Evolutionary conservation across 2,888 invertebrate genomes (phyloP).

Genomic region (Drosophila merina): DNA sequence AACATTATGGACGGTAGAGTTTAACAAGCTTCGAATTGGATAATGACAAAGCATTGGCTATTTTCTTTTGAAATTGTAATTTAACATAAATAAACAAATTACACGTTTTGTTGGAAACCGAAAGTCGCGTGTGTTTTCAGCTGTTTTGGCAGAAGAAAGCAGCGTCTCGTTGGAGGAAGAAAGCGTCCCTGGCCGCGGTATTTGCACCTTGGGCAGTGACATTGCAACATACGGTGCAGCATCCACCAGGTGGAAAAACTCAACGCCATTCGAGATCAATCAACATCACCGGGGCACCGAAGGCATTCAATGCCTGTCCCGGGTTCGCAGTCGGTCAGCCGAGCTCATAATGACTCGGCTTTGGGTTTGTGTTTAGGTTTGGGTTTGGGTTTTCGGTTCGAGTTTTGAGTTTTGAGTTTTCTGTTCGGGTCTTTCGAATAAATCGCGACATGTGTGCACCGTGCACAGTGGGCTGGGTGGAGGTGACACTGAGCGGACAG

Average conservation of each 20-base stretch:
- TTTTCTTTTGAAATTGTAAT: not conserved
- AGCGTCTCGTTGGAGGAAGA: constrained; percentile 3
- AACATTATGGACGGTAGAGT: no score
- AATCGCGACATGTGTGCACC: constrained; percentile 62
- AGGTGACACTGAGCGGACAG: constrained; percentile 31
- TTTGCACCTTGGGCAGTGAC: constrained; percentile 6
- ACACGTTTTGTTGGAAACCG: not conserved
- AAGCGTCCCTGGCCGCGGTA: not conserved
- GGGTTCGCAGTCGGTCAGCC: constrained; percentile 59
- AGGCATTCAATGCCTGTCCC: constrained; percentile 23
- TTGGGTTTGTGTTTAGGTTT: not conserved
- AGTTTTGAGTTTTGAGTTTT: constrained; percentile 25
- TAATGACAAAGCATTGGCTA: not conserved
- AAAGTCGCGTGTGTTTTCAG: constrained; percentile 9
- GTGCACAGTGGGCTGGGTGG: constrained; percentile 51
- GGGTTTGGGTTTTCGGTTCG: constrained; percentile 28
- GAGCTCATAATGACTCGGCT: constrained; percentile 58
- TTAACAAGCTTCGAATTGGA: not conserved
- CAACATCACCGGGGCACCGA: constrained; percentile 20
- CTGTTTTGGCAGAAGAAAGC: constrained; percentile 13
- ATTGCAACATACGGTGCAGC: not conserved
- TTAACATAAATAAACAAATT: constrained; percentile 1
- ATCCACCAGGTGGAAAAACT: constrained; percentile 30
- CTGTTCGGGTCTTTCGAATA: constrained; percentile 28
- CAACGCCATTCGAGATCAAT: constrained; percentile 41